A percentile compares a stretch with the other conserved stretches of the same genome.
phyloP scores from a whole-genome alignment of 2,888 invertebrate genomes.

The Vesta saturnalis region DNA sequence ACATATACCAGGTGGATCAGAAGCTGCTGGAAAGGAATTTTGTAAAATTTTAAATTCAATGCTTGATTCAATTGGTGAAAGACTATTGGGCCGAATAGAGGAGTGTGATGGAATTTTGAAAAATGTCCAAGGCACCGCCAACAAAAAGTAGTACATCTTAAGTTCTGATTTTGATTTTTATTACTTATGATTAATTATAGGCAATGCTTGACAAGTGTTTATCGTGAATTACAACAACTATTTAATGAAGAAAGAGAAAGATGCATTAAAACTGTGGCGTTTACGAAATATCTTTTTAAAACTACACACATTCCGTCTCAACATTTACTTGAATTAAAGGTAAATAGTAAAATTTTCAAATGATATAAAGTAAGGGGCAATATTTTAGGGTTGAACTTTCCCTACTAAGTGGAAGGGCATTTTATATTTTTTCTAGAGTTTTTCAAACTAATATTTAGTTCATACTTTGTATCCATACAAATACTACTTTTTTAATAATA shows the following conservation, averaged over 20 bases:
- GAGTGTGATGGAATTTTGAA: conserved; percentile 55
- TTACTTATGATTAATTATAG: conserved; percentile 56
- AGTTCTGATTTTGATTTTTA: conserved; percentile 23
- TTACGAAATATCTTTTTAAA: conserved; percentile 76
- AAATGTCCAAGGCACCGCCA: conserved; percentile 54
- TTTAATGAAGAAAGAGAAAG: conserved; percentile 84
- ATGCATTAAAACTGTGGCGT: conserved; percentile 80
- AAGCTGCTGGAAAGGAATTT: conserved; percentile 79
- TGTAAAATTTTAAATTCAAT: conserved; percentile 67
- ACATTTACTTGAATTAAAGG: conserved; percentile 44
- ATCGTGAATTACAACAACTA: conserved; percentile 81
- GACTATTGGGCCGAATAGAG: conserved; percentile 61
- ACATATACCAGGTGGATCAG: conserved; percentile 79
- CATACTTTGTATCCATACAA: too few relatives aligned
- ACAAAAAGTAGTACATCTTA: conserved; percentile 52
- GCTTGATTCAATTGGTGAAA: conserved; percentile 62
- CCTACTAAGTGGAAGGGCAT: too few relatives aligned
- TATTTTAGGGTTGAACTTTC: too few relatives aligned
- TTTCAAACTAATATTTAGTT: too few relatives aligned
- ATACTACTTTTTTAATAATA: too few relatives aligned
- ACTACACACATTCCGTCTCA: conserved; percentile 40
- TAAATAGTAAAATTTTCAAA: too few relatives aligned
- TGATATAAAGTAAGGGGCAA: too few relatives aligned
- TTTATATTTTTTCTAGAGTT: too few relatives aligned
- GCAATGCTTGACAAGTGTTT: conserved; percentile 70